Percentiles rank a stretch among this genome's conserved stretches.
phyloP scores from a whole-genome alignment of 2,113 vertebrate genomes.

The Pelodiscus sinensis region DNA sequence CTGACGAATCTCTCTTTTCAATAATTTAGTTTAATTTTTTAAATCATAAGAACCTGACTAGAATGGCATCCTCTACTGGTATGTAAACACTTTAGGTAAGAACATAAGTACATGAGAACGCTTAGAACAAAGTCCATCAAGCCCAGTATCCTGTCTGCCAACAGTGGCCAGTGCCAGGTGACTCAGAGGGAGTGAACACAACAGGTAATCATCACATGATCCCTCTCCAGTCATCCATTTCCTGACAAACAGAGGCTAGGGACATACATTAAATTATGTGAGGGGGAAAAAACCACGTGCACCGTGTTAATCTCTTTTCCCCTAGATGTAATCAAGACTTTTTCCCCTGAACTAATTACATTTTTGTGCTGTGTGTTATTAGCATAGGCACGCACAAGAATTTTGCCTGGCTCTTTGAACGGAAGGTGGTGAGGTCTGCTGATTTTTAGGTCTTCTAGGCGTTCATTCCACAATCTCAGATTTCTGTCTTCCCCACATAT shows the following conservation, averaged over 20 bases:
- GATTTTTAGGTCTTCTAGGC: neutral
- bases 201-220: too few species aligned
- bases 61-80: neutral
- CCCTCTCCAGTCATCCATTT: too few species aligned
- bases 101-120: too few species aligned
- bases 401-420: neutral
- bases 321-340: neutral
- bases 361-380: neutral
- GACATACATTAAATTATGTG: too few species aligned
- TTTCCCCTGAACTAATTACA: neutral
- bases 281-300: neutral
- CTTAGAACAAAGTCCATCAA: too few species aligned
- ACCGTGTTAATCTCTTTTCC: neutral
- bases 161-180: too few species aligned
- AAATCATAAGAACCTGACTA: neutral
- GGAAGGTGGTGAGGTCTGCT: neutral
- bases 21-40: neutral
- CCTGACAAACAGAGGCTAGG: too few species aligned
- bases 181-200: too few species aligned
- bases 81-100: neutral
- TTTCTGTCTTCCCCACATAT: neutral
- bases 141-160: too few species aligned
- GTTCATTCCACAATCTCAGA: neutral
- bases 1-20: neutral
- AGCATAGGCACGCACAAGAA: neutral